Evolutionary conservation across 2,797 vertebrate genomes (phyloP).

Genomic region (Zalophus californianus): DNA sequence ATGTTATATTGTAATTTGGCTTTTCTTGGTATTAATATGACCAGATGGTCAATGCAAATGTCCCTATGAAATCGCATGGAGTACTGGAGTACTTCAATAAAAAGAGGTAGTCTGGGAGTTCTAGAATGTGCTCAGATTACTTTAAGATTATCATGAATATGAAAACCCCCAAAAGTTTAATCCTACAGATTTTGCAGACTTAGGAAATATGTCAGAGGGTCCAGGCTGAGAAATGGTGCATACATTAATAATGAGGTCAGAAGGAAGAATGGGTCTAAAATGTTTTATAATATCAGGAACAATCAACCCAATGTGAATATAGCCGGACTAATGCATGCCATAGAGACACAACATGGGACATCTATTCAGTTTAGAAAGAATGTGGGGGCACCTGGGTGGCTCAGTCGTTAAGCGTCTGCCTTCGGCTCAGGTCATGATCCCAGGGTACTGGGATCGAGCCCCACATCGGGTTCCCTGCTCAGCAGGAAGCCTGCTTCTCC

Average conservation of each 20-base stretch:
- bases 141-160: conserved; percentile 12
- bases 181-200: not conserved
- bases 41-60: not conserved
- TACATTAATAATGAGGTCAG: not conserved
- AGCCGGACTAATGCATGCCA: not conserved
- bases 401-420: no score
- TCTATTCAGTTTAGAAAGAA: not conserved
- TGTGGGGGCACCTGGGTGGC: not conserved
- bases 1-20: not conserved
- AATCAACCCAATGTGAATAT: not conserved
- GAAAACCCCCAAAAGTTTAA: conserved; percentile 3
- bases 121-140: conserved; percentile 20
- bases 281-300: not conserved
- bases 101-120: not conserved
- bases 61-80: not conserved
- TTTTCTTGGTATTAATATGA: not conserved
- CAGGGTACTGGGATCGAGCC: no score
- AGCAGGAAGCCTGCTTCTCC: no score
- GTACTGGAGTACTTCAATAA: not conserved
- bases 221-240: not conserved
- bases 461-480: no score
- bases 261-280: not conserved
- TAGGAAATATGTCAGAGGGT: not conserved
- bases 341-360: not conserved
- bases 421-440: no score